Evolutionary conservation across 2,113 vertebrate genomes (phyloP).

Genomic region (Amblyornis subalaris): DNA sequence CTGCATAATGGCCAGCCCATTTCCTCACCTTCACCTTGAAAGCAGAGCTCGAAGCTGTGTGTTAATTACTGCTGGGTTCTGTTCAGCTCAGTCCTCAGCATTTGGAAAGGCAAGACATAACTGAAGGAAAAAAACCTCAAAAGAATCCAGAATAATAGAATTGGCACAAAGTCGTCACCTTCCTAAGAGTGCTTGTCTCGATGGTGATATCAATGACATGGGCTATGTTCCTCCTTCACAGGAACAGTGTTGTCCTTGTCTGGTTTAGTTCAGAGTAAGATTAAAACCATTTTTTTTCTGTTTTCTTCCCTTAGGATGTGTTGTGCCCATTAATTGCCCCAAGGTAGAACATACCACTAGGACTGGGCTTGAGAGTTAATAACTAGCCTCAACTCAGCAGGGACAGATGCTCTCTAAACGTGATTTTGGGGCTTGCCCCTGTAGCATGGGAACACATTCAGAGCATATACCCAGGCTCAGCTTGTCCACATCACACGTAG

Average conservation of each 20-base stretch:
- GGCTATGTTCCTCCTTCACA: neutral
- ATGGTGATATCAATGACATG: neutral
- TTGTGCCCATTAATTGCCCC: neutral
- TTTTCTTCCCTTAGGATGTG: neutral
- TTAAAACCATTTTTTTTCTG: neutral
- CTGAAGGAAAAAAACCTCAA: neutral
- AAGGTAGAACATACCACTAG: neutral
- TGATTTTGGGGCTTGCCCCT: neutral
- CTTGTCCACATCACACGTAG: neutral
- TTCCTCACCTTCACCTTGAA: neutral
- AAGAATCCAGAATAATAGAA: neutral
- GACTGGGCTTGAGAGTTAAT: neutral
- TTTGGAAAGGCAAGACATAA: neutral
- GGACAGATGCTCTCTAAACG: neutral
- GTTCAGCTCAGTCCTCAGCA: neutral
- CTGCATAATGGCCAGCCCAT: neutral
- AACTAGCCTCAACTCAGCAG: fast-evolving
- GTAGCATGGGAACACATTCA: fast-evolving
- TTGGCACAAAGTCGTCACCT: neutral
- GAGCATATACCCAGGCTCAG: neutral
- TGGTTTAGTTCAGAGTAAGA: neutral
- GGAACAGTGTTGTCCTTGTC: neutral
- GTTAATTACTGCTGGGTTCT: neutral
- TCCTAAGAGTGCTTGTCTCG: neutral
- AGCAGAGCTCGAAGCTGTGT: neutral